Evolutionary conservation across 2,797 vertebrate species (phyloP).

Genomic region (Remorina albescens): DNA sequence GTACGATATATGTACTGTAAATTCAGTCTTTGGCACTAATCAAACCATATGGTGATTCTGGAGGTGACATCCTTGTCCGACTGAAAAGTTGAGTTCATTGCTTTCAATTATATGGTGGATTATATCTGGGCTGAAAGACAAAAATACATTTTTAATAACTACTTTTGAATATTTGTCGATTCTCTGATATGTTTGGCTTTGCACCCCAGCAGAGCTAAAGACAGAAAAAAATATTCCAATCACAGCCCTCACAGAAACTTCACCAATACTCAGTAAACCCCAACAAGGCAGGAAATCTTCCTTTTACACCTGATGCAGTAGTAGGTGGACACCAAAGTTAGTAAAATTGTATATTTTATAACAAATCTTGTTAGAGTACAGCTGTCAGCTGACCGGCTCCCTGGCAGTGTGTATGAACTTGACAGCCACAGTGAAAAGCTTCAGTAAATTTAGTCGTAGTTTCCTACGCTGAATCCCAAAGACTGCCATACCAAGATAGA

Average conservation of each 20-base stretch:
- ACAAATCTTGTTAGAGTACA: background rate
- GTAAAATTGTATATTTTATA: background rate
- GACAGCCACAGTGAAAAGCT: slow-evolving; percentile 1
- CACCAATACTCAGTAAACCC: slow-evolving; percentile 26
- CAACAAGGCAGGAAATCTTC: slow-evolving; percentile 18
- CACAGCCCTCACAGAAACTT: slow-evolving; percentile 3
- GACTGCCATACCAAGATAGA: slow-evolving; percentile 18
- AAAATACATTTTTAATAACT: slow-evolving; percentile 79
- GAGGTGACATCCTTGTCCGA: slow-evolving; percentile 75
- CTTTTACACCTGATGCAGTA: slow-evolving; percentile 27
- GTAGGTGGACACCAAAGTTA: background rate
- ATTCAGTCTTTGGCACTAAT: slow-evolving; percentile 50
- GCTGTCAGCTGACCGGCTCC: background rate
- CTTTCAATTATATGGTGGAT: slow-evolving; percentile 85
- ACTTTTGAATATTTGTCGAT: slow-evolving; percentile 29
- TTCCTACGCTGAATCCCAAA: slow-evolving; percentile 20
- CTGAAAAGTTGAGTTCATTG: slow-evolving; percentile 79
- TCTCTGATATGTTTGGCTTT: slow-evolving; percentile 34
- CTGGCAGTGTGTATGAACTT: background rate
- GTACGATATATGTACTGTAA: background rate
- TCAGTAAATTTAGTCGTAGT: background rate
- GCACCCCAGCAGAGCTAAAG: slow-evolving; percentile 56
- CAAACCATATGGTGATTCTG: slow-evolving; percentile 74
- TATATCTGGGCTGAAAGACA: slow-evolving; percentile 88
- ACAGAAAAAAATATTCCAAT: slow-evolving; percentile 31